These are phyloP conservation scores for Belonocnema kinseyi DNA, from an alignment of 1,140 invertebrate genomes.

Conservation along the genomic window DNA sequence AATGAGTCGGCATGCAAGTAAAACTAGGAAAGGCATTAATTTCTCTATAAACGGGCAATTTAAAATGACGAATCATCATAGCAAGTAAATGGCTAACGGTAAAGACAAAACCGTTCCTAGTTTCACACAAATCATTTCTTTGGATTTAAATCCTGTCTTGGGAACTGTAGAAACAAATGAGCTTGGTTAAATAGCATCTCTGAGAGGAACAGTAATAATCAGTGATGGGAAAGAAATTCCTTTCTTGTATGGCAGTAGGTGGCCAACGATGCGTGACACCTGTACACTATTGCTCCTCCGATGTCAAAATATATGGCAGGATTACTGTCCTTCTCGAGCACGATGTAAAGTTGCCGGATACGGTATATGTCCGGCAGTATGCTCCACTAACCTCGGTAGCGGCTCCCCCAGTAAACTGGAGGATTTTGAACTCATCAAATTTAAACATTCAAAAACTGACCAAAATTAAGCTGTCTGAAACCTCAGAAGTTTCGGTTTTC, in stretches of 20 bases:
- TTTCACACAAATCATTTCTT: slow-evolving; percentile 1
- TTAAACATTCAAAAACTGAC: too few species aligned
- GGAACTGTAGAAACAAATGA: slow-evolving; percentile 10
- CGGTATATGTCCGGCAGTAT: slow-evolving; percentile 20
- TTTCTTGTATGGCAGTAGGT: slow-evolving; percentile 1
- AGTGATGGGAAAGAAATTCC: background rate
- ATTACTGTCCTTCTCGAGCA: background rate
- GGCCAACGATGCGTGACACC: slow-evolving; percentile 3
- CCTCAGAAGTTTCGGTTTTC: too few species aligned
- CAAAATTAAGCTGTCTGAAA: too few species aligned
- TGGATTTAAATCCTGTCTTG: background rate
- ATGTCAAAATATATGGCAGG: slow-evolving; percentile 2
- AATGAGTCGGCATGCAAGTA: background rate
- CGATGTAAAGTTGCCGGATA: slow-evolving; percentile 12
- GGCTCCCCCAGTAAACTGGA: too few species aligned
- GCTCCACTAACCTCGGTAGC: background rate
- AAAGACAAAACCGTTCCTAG: background rate
- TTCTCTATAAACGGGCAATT: background rate
- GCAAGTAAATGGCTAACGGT: background rate
- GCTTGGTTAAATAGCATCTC: slow-evolving; percentile 2
- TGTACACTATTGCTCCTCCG: background rate
- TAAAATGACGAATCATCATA: background rate
- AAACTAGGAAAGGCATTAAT: background rate
- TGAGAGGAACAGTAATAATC: background rate
- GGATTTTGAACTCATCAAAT: too few species aligned